Evolutionary conservation across 2,797 vertebrate species (phyloP), one percentile per base, ranked within the genome.

Genomic region (Parambassis ranga): DNA sequence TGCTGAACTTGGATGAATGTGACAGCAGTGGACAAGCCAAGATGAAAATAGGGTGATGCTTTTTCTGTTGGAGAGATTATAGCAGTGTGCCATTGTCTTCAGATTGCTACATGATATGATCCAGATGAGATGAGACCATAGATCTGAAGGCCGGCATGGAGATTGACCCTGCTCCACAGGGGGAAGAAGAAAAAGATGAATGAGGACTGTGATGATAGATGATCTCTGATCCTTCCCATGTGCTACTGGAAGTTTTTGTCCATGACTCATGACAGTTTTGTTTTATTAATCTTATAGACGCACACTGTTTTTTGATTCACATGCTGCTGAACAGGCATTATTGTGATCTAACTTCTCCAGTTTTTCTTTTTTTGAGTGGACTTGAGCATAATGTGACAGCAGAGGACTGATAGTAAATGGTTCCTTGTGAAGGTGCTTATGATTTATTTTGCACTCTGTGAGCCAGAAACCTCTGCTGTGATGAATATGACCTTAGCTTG

Each of bases 401-500:
- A 44, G 61, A 68, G 51, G 67, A 74, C 71, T 75, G 19, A 2
- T 48, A 65, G 81, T 76, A 68, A 83, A 79, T 77, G 60, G 61
- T 53, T 83, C 50, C 32, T 51, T 55, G 63, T 73, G 69, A 75
- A 72, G 70, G 70, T 80, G 66, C 50, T 42, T 1, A 39, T 76
- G 74, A 87, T 84, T 83, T 86, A 80, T 87, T 71, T 68, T 70
- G 79, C 47, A 39, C 71, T 68, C 69, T 71, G 70, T 26, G 35
- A 79, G 77, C 81, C 72, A 72, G 75, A 65, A 47, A 79, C 68
- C 62, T 55, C 56, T 51, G 53, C 62, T 68, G 68, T 83, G 84
- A 79, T 82, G 74, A 87, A 84, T 86, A 82, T 83, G 77, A 84
- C 77, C 63, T 72, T 68, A 60, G 72, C 77, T 82, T 73, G 70